A percentile compares a stretch with the other conserved stretches of the same genome.
Evolutionary conservation across 2,888 invertebrate species (phyloP).

Genomic region (Cotesia congregata): DNA sequence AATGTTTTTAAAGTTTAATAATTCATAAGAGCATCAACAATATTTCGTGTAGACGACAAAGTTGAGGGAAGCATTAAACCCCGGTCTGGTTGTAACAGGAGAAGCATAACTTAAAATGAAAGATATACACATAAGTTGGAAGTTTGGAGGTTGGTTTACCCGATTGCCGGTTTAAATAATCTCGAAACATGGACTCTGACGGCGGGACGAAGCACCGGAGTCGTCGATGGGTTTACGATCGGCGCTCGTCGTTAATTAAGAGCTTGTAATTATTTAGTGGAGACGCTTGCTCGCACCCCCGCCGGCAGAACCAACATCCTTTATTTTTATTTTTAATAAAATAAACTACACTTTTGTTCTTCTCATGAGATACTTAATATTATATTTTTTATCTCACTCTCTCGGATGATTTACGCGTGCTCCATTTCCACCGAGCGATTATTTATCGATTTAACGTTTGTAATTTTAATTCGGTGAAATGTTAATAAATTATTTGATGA

Average conservation of each 20-base stretch:
- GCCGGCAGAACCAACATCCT: slow-evolving; percentile 62
- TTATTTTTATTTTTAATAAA: slow-evolving; percentile 34
- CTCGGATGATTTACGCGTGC: slow-evolving; percentile 43
- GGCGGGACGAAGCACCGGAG: slow-evolving; percentile 58
- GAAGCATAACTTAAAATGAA: not conserved
- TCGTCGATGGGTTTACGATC: slow-evolving; percentile 68
- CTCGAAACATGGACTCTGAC: slow-evolving; percentile 63
- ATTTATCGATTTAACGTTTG: not conserved
- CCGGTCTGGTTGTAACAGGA: not conserved
- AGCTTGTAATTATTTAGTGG: slow-evolving; percentile 69
- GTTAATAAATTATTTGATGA: slow-evolving; percentile 38
- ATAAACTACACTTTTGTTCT: slow-evolving; percentile 32
- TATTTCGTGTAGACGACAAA: slow-evolving; percentile 48
- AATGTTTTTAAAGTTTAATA: slow-evolving; percentile 21
- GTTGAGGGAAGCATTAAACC: slow-evolving; percentile 15
- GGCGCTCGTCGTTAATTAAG: slow-evolving; percentile 69
- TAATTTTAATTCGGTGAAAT: slow-evolving; percentile 46
- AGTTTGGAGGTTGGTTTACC: slow-evolving; percentile 25
- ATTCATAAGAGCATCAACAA: slow-evolving; percentile 45
- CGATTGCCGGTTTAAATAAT: slow-evolving; percentile 67
- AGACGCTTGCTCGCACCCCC: slow-evolving; percentile 69
- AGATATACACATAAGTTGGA: too few relatives aligned
- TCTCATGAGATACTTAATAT: slow-evolving; percentile 43
- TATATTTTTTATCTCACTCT: slow-evolving; percentile 46
- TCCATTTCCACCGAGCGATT: slow-evolving; percentile 61